Evolutionary conservation across 1,140 invertebrate genomes (phyloP), one percentile per base, ranked within the genome.

Genomic region (Papilio helenus): DNA sequence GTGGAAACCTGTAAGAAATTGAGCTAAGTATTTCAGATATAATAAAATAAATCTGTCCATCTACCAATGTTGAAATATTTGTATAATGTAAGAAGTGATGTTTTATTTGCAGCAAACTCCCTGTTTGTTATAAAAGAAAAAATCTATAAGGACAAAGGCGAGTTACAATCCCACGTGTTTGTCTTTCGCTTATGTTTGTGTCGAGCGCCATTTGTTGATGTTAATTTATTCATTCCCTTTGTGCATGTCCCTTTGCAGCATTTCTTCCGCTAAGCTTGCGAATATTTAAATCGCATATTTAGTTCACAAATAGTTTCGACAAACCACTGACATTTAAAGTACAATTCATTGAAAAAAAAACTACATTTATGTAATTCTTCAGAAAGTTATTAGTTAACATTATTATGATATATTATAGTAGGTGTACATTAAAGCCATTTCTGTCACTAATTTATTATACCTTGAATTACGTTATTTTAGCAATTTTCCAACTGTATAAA

Each of bases 81-180:
- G n/a, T n/a, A n/a, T n/a, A n/a, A n/a, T n/a, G n/a, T n/a, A n/a
- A 73, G 58, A 72, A 74, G 10, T 83, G 68, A 1, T 80, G 76
- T 88, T 88, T 88, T 72, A 79, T 83, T 92, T 95, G 51, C 91
- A 93, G 91, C 86, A 73, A 91, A 88, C 80, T 92, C 91, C 77
- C 82, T 92, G 74, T 88, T 85, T 86, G 80, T 88, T 79, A 85
- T 93, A 85, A 90, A 89, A 84, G 90, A 88, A 80, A 92, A 89
- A 79, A 86, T 88, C 85, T 82, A 80, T 88, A 89, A 88, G 79
- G 88, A 79, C 82, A 92, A 91, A 94, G 93, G 92, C 92, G 90
- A 94, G 92, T 93, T 82, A 12, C 79, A 71, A 65, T 46, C 55
- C 46, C 44, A 18, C 72, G 49, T 81, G 23, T 79, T 65, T 14